phyloP scores from a whole-genome alignment of 1,140 invertebrate species.

The Rhopalosiphum padi region DNA sequence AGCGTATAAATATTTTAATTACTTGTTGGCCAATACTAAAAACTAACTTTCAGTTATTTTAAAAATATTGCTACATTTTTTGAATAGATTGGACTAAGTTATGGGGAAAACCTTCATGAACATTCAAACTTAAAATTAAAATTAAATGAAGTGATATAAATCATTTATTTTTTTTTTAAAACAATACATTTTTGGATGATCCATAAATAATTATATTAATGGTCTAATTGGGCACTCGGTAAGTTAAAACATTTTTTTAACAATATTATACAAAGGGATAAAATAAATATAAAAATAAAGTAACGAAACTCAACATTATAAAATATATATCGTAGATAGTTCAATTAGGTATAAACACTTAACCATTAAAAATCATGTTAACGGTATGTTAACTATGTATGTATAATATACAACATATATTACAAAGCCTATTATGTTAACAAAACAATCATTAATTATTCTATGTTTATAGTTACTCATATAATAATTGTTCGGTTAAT shows the following conservation, averaged over 20 bases:
- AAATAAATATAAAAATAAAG: too few species aligned
- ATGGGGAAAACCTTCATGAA: neutral
- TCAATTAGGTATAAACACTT: too few species aligned
- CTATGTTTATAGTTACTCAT: neutral
- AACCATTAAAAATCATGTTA: too few species aligned
- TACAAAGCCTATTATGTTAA: too few species aligned
- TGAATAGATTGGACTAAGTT: neutral
- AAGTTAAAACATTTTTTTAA: neutral
- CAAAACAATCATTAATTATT: neutral
- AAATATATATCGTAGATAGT: too few species aligned
- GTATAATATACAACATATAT: too few species aligned
- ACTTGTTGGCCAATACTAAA: neutral
- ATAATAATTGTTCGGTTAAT: neutral
- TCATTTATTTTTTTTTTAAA: neutral
- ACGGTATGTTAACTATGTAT: too few species aligned
- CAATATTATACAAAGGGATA: neutral
- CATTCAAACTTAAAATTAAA: neutral
- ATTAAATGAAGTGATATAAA: neutral
- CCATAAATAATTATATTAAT: too few species aligned
- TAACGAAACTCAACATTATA: too few species aligned
- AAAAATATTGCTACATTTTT: neutral
- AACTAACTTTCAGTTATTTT: neutral
- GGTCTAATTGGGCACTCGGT: neutral
- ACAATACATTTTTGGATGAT: neutral
- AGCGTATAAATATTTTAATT: neutral